Evolutionary conservation across 2,113 vertebrate species (phyloP).

Genomic region (Stigmatopora argus): DNA sequence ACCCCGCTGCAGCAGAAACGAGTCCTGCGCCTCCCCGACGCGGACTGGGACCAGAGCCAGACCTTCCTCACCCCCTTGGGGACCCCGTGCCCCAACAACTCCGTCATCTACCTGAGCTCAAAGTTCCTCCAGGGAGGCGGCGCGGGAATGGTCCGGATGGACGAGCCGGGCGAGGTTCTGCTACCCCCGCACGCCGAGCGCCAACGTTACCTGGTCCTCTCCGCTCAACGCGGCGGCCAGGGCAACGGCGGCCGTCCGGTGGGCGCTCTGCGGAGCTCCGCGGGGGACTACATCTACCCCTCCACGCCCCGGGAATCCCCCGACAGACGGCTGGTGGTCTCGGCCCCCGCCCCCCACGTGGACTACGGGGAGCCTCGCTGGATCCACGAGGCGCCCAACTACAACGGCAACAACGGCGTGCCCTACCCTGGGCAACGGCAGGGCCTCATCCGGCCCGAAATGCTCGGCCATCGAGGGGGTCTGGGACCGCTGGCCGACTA

Average conservation of each 20-base stretch:
- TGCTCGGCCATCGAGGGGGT: constrained; percentile 58
- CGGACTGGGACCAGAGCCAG: constrained; percentile 84
- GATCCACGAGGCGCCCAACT: constrained; percentile 81
- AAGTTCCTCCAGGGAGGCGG: constrained; percentile 67
- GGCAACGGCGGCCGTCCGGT: constrained; percentile 49
- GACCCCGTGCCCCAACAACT: constrained; percentile 55
- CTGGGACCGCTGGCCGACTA: constrained; percentile 78
- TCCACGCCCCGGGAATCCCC: constrained; percentile 81
- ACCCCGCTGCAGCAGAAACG: constrained; percentile 92
- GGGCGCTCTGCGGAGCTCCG: constrained; percentile 67
- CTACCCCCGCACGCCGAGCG: constrained; percentile 67
- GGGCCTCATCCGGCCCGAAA: constrained; percentile 59
- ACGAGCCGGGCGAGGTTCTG: constrained; percentile 66
- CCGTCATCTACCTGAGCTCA: constrained; percentile 78
- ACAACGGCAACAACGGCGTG: constrained; percentile 74
- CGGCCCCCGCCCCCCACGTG: constrained; percentile 78
- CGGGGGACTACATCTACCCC: constrained; percentile 77
- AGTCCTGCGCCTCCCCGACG: constrained; percentile 68
- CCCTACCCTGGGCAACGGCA: constrained; percentile 67
- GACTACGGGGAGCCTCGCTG: constrained; percentile 77
- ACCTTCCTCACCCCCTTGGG: constrained; percentile 78
- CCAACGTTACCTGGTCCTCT: constrained; percentile 71
- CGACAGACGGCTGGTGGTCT: constrained; percentile 83
- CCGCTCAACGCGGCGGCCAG: constrained; percentile 60
- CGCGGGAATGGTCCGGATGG: constrained; percentile 58